Evolutionary conservation across 37 sponge, comb jelly and placozoan species (phyloP), one percentile per base, ranked within the genome.

Genomic region (Halisarca cf. caerulea): DNA sequence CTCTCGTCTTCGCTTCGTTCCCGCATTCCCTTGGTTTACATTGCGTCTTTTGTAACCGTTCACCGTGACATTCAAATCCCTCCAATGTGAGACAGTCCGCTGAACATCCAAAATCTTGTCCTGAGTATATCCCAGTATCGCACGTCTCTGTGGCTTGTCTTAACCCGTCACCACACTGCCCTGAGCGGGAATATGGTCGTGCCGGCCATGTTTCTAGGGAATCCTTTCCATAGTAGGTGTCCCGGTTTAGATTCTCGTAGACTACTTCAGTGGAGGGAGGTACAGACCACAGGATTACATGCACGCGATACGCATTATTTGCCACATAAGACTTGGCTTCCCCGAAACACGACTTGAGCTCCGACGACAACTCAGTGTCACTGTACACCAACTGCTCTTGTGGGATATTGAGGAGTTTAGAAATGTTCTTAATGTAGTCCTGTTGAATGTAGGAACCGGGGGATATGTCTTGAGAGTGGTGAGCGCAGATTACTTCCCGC

Each of bases 101-200:
- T 3, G 59, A 25, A 58, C 93, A 92, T 0, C 80, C 89, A 32
- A 36, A 64, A 2, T 32, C 66, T 30, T 14, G 43, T 11, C 23
- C 34, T 25, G 64, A 68, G 18, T 43, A 33, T 0, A 66, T 62
- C 15, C 69, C 82, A 9, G 28, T 40, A 43, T 93, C 93, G 85
- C 93, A 93, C 44, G 66, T 23, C 59, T 93, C 93, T 44, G 74
- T 84, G 0, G 88, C 88, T 15, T 93, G 85, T 41, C 90, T 80
- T 20, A 38, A 5, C 0, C 93, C 93, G 73, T 93, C 84, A 0
- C 93, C 93, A 82, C 93, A 93, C 18, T 30, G 23, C 18, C 77
- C 77, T 17, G 1, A 2, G 1, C 41, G 24, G 21, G 36, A 9
- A 40, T 39, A 40, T 4, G 2, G 2, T 3, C 6, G 15, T 41